Conservation (phyloP, 2,797 vertebrate species). For the Halcyon smyrnensis region DNA sequence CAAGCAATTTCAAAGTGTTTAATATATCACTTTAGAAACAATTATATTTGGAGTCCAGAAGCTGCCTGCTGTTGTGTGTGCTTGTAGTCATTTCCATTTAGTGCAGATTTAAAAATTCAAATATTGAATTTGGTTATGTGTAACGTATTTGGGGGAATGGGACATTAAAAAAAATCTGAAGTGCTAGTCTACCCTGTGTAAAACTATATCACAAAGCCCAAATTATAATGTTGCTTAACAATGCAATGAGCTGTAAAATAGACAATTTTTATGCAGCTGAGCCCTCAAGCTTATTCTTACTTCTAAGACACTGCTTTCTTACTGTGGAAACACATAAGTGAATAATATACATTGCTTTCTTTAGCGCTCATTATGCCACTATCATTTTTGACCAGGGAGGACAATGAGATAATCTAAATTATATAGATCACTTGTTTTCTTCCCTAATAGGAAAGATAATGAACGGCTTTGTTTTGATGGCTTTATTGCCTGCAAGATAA, state of each 20-base stretch:
- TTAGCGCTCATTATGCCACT: slow-evolving; percentile 15
- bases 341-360: slow-evolving; percentile 24
- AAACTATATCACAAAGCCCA: slow-evolving; percentile 21
- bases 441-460: slow-evolving; percentile 53
- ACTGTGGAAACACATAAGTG: slow-evolving; percentile 34
- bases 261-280: slow-evolving; percentile 54
- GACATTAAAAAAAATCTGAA: not conserved
- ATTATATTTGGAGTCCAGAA: not conserved
- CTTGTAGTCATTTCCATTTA: slow-evolving; percentile 2
- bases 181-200: not conserved
- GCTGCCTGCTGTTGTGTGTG: not conserved
- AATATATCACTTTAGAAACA: slow-evolving; percentile 32
- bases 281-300: slow-evolving; percentile 47
- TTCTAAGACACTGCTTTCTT: slow-evolving; percentile 21
- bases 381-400: slow-evolving; percentile 43
- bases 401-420: slow-evolving; percentile 44
- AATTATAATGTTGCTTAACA: slow-evolving; percentile 59
- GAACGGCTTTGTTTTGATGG: slow-evolving; percentile 57
- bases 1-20: not conserved
- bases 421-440: slow-evolving; percentile 53
- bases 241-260: slow-evolving; percentile 70
- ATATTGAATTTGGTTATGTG: slow-evolving; percentile 35
- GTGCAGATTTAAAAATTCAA: slow-evolving; percentile 34
- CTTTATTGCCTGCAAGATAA: slow-evolving; percentile 59
- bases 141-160: not conserved